Evolutionary conservation across 2,797 vertebrate species (phyloP).

Genomic region (Poecilia wingei): DNA sequence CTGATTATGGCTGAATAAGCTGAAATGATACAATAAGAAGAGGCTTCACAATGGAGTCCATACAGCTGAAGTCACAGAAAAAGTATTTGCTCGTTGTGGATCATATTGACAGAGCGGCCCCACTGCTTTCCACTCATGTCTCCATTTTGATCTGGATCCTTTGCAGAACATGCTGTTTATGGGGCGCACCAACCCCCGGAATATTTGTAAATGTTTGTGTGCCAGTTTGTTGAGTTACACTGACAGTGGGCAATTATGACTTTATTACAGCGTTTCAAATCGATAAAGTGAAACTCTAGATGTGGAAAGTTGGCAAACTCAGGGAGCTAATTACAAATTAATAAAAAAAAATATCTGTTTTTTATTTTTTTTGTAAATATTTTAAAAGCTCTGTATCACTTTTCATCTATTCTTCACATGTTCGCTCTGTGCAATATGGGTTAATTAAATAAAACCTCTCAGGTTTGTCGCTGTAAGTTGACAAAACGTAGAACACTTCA

Average conservation of each 20-base stretch:
- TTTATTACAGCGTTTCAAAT: slow-evolving; percentile 25
- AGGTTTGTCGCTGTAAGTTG: not conserved
- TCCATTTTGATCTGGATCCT: slow-evolving; percentile 58
- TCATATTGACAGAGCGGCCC: slow-evolving; percentile 43
- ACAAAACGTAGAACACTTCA: not conserved
- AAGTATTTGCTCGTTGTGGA: slow-evolving; percentile 57
- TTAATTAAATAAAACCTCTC: not conserved
- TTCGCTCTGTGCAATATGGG: not conserved
- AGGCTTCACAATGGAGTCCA: slow-evolving; percentile 65
- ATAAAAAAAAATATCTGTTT: not conserved
- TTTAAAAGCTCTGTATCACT: not conserved
- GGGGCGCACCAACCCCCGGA: slow-evolving; percentile 40
- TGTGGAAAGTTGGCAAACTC: no score
- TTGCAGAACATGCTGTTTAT: slow-evolving; percentile 42
- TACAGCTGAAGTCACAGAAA: slow-evolving; percentile 63
- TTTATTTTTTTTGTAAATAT: not conserved
- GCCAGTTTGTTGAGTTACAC: slow-evolving; percentile 46
- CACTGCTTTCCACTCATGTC: slow-evolving; percentile 58
- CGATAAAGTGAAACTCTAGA: not conserved
- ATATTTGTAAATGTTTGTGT: slow-evolving; percentile 38
- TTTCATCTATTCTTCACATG: not conserved
- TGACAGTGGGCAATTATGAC: slow-evolving; percentile 29
- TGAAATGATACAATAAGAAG: slow-evolving; percentile 66
- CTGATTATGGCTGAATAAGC: slow-evolving; percentile 56
- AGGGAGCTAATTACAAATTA: not conserved